Percentiles rank a stretch among this genome's conserved stretches.
These are phyloP conservation scores for Callionymus lyra DNA, from an alignment of 2,113 vertebrate species.

Conservation along the genomic window DNA sequence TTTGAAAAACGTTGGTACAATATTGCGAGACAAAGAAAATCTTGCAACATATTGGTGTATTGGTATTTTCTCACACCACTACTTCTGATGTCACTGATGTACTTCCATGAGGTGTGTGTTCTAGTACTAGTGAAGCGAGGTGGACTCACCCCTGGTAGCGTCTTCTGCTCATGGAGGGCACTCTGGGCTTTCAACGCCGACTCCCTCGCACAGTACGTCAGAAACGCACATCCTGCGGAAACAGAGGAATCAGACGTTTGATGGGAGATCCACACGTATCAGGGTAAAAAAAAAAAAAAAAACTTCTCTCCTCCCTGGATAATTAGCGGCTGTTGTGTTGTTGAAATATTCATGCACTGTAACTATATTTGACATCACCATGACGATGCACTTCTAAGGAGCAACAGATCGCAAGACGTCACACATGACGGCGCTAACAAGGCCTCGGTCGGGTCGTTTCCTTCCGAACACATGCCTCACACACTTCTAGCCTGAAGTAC, in stretches of 20 bases:
- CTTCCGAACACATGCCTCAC: conserved; percentile 51
- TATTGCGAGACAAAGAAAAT: no score
- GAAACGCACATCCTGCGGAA: conserved; percentile 81
- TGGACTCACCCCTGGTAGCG: conserved; percentile 79
- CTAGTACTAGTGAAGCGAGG: no score
- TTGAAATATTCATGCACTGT: conserved; percentile 46
- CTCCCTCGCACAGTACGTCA: conserved; percentile 86
- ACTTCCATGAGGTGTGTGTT: conserved; percentile 11
- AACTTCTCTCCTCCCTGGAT: conserved; percentile 21
- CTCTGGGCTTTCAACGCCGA: conserved; percentile 89
- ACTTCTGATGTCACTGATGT: no score
- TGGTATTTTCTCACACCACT: no score
- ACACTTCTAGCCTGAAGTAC: conserved; percentile 53
- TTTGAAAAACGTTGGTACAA: no score
- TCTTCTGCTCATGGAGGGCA: conserved; percentile 88
- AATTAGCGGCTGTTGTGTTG: conserved; percentile 18
- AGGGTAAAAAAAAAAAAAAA: no score
- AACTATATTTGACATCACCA: conserved; percentile 38
- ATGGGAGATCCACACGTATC: conserved; percentile 4
- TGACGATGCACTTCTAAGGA: conserved; percentile 48
- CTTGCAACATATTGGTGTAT: no score
- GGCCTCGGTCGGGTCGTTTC: conserved; percentile 37
- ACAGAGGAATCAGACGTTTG: conserved; percentile 11
- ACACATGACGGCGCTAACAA: conserved; percentile 54
- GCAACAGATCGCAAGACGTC: conserved; percentile 51